Base-by-base conservation (phyloP, 2,113 vertebrate species). In the Eublepharis macularius region DNA sequence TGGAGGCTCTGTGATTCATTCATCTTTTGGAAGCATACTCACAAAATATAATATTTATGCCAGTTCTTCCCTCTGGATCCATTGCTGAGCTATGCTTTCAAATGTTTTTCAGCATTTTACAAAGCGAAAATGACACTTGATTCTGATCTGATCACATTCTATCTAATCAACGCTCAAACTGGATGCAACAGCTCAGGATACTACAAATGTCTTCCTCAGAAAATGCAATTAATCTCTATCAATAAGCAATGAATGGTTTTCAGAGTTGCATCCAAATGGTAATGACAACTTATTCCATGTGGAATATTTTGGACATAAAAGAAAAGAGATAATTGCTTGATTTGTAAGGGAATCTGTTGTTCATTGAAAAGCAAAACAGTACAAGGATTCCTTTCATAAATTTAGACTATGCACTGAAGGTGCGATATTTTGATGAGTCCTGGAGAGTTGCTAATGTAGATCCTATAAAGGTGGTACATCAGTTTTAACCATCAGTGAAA, bases 281-380 rank as follows among this genome's bases (percentile, higher is more conserved):
- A 85, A 49, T 36, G 68, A 84, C 68, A 32, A 12, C 29, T 82
- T 87, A 82, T 45, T 63, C 45, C 43, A 85, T 90, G 86, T 79
- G 47, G 2, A 85, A 79, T 76, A 82, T 66, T 75, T 80, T 87
- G 70, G 91, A 94, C 90, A 41, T 86, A 82, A 24, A 91, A 19
- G 6, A 63, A 85, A 86, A 90, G 86, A 92, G 84, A 80, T 83
- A 45, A 84, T 2, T 16, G 34, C 49, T 74, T 68, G 36, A 41
- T 91, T 77, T n/a, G 24, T 76, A 81, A 49, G 82, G 82, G 65
- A 0, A 21, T 57, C 9, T 16, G 57, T 49, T 39, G 2, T 74
- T 19, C 47, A 34, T 78, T 85, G 86, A 84, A 86, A 73, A 80
- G 79, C 66, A 89, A 87, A 86, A 51, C 57, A 68, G 80, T 91